Conservation (phyloP, 2,888 invertebrate species). For the Melanchra persicariae region DNA sequence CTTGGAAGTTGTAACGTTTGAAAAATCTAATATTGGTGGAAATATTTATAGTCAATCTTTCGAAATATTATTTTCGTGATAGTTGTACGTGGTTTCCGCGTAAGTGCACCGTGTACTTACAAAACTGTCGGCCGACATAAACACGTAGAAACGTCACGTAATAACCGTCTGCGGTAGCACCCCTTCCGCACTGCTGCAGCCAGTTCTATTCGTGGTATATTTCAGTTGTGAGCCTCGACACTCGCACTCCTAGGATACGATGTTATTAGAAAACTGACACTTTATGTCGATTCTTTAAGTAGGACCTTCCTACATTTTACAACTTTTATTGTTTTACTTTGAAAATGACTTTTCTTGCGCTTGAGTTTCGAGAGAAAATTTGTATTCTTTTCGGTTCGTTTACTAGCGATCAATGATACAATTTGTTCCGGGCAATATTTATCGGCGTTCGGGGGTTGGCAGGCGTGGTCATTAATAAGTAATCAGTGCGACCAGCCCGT, state of each 20-base stretch:
- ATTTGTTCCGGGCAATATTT: slow-evolving; percentile 79
- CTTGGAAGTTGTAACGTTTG: slow-evolving; percentile 31
- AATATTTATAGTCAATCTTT: slow-evolving; percentile 35
- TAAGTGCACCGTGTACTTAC: slow-evolving; percentile 38
- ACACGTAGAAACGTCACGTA: slow-evolving; percentile 44
- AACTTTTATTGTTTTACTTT: slow-evolving; percentile 41
- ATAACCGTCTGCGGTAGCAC: slow-evolving; percentile 57
- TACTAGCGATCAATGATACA: slow-evolving; percentile 74
- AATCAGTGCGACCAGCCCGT: slow-evolving; percentile 81
- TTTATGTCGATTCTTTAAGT: slow-evolving; percentile 29
- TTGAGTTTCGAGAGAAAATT: slow-evolving; percentile 38
- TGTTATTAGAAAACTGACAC: slow-evolving; percentile 25
- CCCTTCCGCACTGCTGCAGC: slow-evolving; percentile 41
- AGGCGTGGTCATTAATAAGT: slow-evolving; percentile 84
- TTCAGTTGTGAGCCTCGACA: slow-evolving; percentile 37
- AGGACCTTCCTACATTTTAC: slow-evolving; percentile 20
- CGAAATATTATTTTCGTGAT: slow-evolving; percentile 32
- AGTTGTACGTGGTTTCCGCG: slow-evolving; percentile 15
- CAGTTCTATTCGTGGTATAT: slow-evolving; percentile 44
- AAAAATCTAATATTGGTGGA: slow-evolving; percentile 34
- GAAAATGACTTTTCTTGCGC: slow-evolving; percentile 35
- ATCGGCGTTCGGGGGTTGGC: slow-evolving; percentile 74
- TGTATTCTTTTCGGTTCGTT: slow-evolving; percentile 66
- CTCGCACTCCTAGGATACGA: slow-evolving; percentile 2
- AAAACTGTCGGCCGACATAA: slow-evolving; percentile 46